These are phyloP conservation scores for Siphlonurus alternatus DNA, from an alignment of 2,888 invertebrate genomes.

Conservation along the genomic window DNA sequence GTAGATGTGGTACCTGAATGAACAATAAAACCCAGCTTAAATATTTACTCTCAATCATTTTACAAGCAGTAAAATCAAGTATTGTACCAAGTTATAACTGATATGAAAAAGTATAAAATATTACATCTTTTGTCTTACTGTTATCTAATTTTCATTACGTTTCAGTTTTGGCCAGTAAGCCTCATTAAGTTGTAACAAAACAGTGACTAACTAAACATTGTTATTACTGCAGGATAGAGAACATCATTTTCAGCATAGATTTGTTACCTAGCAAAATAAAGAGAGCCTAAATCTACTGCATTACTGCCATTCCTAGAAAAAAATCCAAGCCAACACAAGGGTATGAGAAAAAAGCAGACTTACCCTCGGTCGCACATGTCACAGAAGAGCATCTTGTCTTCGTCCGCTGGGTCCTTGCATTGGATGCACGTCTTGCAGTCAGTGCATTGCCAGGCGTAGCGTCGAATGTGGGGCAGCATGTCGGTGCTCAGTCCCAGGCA, in stretches of 20 bases:
- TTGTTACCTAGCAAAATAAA: no score
- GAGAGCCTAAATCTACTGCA: no score
- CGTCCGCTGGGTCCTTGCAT: conserved; percentile 65
- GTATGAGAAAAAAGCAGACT: conserved; percentile 12
- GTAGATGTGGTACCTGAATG: conserved; percentile 59
- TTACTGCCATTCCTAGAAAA: conserved; percentile 5
- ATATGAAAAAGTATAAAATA: no score
- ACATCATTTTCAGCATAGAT: no score
- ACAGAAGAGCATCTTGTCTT: conserved; percentile 86
- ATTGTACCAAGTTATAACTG: no score
- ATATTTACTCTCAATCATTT: no score
- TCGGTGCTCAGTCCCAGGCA: conserved; percentile 72
- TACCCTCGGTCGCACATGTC: conserved; percentile 83
- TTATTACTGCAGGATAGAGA: no score
- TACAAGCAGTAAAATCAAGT: background rate
- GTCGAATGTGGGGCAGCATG: conserved; percentile 66
- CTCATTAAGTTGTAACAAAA: no score
- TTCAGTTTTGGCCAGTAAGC: no score
- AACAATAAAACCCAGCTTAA: conserved; percentile 3
- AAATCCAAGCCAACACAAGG: background rate
- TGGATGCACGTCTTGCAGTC: conserved; percentile 82
- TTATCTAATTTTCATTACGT: no score
- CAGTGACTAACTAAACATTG: no score
- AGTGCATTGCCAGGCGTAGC: conserved; percentile 85
- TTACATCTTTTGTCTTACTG: no score